Conservation (phyloP, 2,888 invertebrate species). For the Drosophila prostipennis region DNA sequence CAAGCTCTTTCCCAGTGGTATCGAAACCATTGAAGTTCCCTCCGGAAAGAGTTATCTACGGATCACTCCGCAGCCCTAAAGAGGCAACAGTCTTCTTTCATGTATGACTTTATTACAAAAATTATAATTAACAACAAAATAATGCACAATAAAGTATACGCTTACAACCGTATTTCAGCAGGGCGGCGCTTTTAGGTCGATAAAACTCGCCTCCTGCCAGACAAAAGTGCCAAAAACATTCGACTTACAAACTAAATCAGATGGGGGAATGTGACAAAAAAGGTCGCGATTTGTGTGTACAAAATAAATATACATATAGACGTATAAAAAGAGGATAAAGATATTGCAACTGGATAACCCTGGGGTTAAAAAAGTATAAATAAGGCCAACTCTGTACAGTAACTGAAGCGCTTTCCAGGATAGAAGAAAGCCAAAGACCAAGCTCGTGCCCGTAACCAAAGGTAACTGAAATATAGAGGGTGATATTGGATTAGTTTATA, state of each 20-base stretch:
- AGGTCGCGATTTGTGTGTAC: constrained; percentile 35
- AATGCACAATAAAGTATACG: constrained; percentile 53
- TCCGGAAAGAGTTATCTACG: constrained; percentile 94
- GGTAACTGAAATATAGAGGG: constrained; percentile 44
- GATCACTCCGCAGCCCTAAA: constrained; percentile 85
- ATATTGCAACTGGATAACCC: constrained; percentile 70
- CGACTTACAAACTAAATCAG: constrained; percentile 64
- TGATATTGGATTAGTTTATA: background rate
- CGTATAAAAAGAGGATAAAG: constrained; percentile 24
- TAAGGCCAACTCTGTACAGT: constrained; percentile 61
- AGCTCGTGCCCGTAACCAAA: constrained; percentile 66
- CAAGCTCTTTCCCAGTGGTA: constrained; percentile 89
- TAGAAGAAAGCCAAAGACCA: constrained; percentile 49
- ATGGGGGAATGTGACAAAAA: constrained; percentile 54
- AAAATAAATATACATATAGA: constrained; percentile 54
- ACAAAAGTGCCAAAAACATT: constrained; percentile 48
- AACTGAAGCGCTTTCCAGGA: constrained; percentile 51
- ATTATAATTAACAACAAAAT: constrained; percentile 64
- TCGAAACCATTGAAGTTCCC: constrained; percentile 89
- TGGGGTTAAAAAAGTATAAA: constrained; percentile 42
- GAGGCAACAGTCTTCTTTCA: constrained; percentile 26
- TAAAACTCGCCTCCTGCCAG: constrained; percentile 48
- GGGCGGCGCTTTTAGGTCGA: constrained; percentile 31
- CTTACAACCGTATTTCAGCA: constrained; percentile 60
- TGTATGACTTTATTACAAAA: constrained; percentile 68